Conservation (phyloP, 2,113 vertebrate species). For the Periophthalmus modestus region DNA sequence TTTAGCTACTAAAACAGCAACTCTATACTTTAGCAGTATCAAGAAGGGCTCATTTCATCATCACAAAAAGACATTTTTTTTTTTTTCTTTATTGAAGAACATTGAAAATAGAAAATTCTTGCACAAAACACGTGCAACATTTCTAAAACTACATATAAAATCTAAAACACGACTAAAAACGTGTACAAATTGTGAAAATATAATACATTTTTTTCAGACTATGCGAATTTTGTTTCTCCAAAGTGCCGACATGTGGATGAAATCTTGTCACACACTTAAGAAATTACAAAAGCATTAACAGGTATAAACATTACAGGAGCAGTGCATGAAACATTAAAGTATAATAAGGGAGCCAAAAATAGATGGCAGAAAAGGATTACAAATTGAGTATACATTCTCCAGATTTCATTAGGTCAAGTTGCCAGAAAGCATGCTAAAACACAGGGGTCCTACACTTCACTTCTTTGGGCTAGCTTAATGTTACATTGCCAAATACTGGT, state of each 20-base stretch:
- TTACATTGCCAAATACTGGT: background rate
- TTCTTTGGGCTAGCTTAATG: slow-evolving; percentile 51
- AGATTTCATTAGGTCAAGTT: slow-evolving; percentile 30
- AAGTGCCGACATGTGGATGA: slow-evolving; percentile 26
- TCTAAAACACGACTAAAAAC: slow-evolving; percentile 62
- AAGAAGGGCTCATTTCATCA: background rate
- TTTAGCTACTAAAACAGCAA: background rate
- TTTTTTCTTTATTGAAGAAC: slow-evolving; percentile 71
- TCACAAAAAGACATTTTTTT: slow-evolving; percentile 10
- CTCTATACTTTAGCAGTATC: background rate
- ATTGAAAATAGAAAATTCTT: slow-evolving; percentile 61
- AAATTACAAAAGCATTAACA: slow-evolving; percentile 12
- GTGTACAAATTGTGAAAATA: slow-evolving; percentile 80
- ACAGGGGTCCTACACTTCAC: slow-evolving; percentile 43
- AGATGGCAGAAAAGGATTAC: slow-evolving; percentile 43
- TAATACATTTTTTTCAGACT: slow-evolving; percentile 72
- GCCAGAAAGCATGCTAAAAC: slow-evolving; percentile 44
- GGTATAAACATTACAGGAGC: slow-evolving; percentile 17
- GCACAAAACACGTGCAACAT: slow-evolving; percentile 66
- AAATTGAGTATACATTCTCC: slow-evolving; percentile 24
- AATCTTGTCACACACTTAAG: slow-evolving; percentile 18
- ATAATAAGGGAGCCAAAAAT: slow-evolving; percentile 12
- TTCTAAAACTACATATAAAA: slow-evolving; percentile 73
- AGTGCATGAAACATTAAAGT: slow-evolving; percentile 11
- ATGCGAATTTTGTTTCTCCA: slow-evolving; percentile 56